Conservation (phyloP, 2,797 vertebrate genomes). For the Pseudochirops cupreus region DNA sequence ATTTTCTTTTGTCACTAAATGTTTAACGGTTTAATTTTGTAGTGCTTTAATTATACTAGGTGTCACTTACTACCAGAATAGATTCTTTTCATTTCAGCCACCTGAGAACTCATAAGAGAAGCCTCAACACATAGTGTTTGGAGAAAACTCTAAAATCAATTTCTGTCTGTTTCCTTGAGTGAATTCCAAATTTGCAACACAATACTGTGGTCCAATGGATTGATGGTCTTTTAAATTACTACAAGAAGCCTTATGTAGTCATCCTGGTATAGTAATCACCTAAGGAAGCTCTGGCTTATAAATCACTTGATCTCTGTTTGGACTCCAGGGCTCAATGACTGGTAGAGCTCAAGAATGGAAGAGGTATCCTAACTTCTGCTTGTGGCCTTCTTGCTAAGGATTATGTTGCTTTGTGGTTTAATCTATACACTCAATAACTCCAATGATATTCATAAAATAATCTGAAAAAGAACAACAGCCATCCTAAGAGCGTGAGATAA, state of each 20-base stretch:
- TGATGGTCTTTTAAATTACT: neutral
- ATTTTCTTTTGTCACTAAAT: neutral
- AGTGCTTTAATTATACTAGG: neutral
- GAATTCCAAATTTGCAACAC: neutral
- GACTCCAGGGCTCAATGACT: neutral
- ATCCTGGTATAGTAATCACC: neutral
- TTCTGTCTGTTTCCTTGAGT: neutral
- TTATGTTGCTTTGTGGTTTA: neutral
- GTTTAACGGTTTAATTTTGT: neutral
- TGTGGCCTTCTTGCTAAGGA: neutral
- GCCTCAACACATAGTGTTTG: neutral
- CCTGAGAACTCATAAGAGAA: neutral
- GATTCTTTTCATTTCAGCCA: neutral
- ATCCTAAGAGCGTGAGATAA: neutral
- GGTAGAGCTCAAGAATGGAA: neutral
- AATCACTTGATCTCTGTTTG: neutral
- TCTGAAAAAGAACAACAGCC: neutral
- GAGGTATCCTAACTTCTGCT: neutral
- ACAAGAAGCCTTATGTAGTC: neutral
- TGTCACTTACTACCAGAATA: constrained; percentile 18
- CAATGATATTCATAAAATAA: neutral
- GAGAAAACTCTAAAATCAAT: neutral
- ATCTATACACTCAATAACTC: neutral
- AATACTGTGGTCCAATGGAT: neutral
- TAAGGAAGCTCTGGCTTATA: neutral